phyloP scores from a whole-genome alignment of 2,113 vertebrate species.

The Ondatra zibethicus region DNA sequence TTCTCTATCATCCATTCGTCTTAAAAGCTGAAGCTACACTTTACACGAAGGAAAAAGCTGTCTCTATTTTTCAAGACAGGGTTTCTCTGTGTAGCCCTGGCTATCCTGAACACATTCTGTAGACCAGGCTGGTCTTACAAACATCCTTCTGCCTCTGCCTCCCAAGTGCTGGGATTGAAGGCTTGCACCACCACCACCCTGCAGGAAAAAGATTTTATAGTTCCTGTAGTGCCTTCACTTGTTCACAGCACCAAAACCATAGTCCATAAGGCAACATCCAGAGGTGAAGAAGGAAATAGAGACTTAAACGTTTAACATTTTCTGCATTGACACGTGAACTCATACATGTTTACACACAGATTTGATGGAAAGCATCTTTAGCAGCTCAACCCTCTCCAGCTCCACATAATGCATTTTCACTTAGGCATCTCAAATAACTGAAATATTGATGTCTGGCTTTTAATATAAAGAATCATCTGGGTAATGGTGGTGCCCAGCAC shows the following conservation, averaged over 20 bases:
- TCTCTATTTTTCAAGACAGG: not conserved
- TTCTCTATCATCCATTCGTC: not conserved
- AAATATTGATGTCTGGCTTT: conserved; percentile 23
- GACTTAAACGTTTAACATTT: not conserved
- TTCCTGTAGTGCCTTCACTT: not conserved
- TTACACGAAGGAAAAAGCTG: not conserved
- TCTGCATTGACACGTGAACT: not conserved
- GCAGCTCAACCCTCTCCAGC: not conserved
- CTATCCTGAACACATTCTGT: not conserved
- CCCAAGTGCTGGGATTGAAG: not conserved
- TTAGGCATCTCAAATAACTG: not conserved
- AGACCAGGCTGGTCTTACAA: not conserved
- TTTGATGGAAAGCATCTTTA: not conserved
- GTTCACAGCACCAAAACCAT: not conserved
- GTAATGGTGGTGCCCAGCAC: no score
- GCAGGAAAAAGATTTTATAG: not conserved
- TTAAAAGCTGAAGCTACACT: conserved; percentile 40
- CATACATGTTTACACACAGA: not conserved
- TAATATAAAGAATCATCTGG: not conserved
- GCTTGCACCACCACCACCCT: not conserved
- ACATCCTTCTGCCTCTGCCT: not conserved
- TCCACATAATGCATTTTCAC: not conserved
- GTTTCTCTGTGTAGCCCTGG: not conserved
- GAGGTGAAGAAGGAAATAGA: conserved; percentile 15
- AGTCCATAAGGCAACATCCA: not conserved